phyloP scores from a whole-genome alignment of 2,113 vertebrate genomes.

The Microcebus griseorufus region DNA sequence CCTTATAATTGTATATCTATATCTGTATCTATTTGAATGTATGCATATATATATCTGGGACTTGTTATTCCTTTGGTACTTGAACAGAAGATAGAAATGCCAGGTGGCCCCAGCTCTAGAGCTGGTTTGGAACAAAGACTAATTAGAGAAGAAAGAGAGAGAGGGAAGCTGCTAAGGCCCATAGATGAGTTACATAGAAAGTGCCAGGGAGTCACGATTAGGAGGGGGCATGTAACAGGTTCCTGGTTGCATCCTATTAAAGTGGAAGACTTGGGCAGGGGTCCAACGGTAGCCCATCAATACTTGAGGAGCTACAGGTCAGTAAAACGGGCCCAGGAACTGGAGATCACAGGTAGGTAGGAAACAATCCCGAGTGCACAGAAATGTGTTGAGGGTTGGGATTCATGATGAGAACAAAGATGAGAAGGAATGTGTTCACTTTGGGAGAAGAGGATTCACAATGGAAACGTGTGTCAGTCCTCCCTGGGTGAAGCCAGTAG shows the following conservation, averaged over 20 bases:
- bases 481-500: neutral
- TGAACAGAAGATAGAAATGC: neutral
- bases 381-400: neutral
- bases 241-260: neutral
- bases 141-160: neutral
- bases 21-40: neutral
- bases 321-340: neutral
- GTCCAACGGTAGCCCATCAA: neutral
- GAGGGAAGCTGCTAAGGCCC: neutral
- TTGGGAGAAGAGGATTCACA: neutral
- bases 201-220: too few species aligned
- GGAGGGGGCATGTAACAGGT: accelerated
- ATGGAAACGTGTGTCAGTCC: neutral
- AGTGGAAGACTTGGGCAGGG: neutral
- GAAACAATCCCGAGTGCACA: neutral
- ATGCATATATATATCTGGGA: neutral
- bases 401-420: neutral
- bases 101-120: neutral
- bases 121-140: neutral
- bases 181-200: neutral
- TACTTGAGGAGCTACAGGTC: neutral
- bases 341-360: neutral
- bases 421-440: neutral
- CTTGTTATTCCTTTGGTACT: neutral
- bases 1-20: neutral